These are phyloP conservation scores for Halcyon smyrnensis DNA, from an alignment of 2,797 vertebrate species.

Conservation along the genomic window DNA sequence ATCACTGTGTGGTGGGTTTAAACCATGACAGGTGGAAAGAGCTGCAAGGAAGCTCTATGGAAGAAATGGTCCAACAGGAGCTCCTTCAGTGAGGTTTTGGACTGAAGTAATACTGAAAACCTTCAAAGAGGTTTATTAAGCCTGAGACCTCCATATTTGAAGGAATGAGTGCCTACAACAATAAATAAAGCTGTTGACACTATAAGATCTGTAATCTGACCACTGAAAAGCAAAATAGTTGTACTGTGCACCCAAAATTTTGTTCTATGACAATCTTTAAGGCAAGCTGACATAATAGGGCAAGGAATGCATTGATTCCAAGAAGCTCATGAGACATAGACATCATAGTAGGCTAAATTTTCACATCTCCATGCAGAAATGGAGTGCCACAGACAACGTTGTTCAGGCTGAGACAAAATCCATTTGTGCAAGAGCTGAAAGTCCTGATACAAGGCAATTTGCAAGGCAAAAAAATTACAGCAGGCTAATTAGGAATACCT, in stretches of 20 bases:
- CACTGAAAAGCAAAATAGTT: not conserved
- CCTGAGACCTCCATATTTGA: not conserved
- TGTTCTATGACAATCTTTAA: not conserved
- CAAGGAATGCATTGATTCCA: not conserved
- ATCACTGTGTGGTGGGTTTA: too few species aligned
- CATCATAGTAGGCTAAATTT: not conserved
- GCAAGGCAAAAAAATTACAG: not conserved
- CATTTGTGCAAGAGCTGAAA: not conserved
- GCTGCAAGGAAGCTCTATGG: not conserved
- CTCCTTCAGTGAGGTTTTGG: not conserved
- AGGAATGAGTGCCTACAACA: not conserved
- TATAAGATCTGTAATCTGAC: not conserved
- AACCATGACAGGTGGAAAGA: not conserved
- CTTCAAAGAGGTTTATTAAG: not conserved
- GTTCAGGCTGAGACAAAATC: not conserved
- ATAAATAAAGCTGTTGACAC: not conserved
- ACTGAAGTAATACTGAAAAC: not conserved
- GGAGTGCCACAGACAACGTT: not conserved
- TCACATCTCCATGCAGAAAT: not conserved
- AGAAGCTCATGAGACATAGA: accelerated
- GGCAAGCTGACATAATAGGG: not conserved
- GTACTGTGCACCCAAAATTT: not conserved
- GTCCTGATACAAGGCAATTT: not conserved
- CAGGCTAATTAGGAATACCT: not conserved
- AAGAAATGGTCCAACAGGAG: not conserved